Conservation (phyloP, 92 coral and sea anemone genomes). For the Ricordea florida region DNA sequence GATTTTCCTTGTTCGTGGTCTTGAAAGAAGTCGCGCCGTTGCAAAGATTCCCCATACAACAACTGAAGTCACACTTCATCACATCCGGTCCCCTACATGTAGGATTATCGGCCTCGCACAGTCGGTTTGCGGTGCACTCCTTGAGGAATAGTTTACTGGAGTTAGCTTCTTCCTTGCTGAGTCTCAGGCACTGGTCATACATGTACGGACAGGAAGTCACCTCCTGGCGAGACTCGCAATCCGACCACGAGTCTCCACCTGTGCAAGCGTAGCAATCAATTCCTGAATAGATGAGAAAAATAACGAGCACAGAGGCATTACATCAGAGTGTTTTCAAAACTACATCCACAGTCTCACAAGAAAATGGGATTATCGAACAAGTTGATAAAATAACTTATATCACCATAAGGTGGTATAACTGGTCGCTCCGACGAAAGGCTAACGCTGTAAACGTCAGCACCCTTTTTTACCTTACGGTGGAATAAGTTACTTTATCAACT, state of each 20-base stretch:
- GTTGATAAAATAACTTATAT: too few species aligned
- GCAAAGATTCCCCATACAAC: conserved; percentile 35
- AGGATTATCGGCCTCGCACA: conserved; percentile 22
- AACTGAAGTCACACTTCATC: conserved; percentile 24
- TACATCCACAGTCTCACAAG: too few species aligned
- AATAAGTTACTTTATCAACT: too few species aligned
- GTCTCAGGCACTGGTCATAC: conserved; percentile 17
- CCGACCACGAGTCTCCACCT: conserved; percentile 13
- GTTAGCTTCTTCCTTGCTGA: conserved; percentile 17
- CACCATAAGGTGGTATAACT: too few species aligned
- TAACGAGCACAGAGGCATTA: too few species aligned
- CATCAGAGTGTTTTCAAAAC: too few species aligned
- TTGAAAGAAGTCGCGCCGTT: neutral
- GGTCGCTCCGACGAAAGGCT: too few species aligned
- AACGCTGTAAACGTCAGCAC: too few species aligned
- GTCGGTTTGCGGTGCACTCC: conserved; percentile 18
- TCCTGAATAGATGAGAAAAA: neutral
- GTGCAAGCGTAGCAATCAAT: conserved; percentile 29
- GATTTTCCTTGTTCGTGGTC: too few species aligned
- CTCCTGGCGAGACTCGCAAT: conserved; percentile 24
- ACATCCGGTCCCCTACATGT: conserved; percentile 19
- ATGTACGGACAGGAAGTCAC: conserved; percentile 23
- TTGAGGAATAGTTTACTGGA: conserved; percentile 14
- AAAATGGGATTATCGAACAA: too few species aligned
- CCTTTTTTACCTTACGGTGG: too few species aligned